Base-by-base conservation (phyloP, 2,888 invertebrate species). In the Tiliacea citrago region DNA sequence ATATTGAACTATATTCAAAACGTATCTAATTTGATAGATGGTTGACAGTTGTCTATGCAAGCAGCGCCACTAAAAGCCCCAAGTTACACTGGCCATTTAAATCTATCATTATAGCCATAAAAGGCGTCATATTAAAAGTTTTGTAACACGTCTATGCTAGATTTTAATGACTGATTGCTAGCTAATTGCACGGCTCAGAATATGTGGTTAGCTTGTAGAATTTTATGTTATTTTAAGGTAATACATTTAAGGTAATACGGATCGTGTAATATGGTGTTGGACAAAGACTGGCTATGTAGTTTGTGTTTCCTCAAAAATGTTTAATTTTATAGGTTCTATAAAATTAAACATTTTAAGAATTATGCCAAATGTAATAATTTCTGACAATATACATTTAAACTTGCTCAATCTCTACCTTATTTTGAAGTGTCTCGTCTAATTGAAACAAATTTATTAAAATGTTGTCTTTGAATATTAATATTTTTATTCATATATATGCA, bases 61-160 rank as follows among this genome's bases (percentile, higher is more conserved):
- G 10, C 49, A 77, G 57, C 77, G 45, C 81, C 62, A 51, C 81
- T 18, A 29, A 16, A 16, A 24, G 21, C 55, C 0, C 18, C 45
- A 74, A 53, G 42, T 55, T 42, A 53, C 39, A 68, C 51, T 63
- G 61, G 61, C 13, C 47, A 66, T n/a, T 6, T 39, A 16, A 18
- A 29, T 65, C 67, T 65, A 49, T 75, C 24, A 71, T 81, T 71
- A 75, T 1, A 57, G 1, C 82, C 70, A 29, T 81, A 75, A 68
- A 84, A 55, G 70, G 81, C 12, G 53, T 42, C 8, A 21, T 58
- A 71, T 84, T 84, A 75, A 81, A 84, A 66, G 82, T 84, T 84
- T 75, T 81, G 81, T 68, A 84, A 84, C 58, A 39, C 60, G 63
- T 69, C 45, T 62, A 57, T 7, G 49, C 69, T 70, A 51, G 85